phyloP scores from a whole-genome alignment of 2,797 vertebrate genomes.

The Pteronotus mesoamericanus region DNA sequence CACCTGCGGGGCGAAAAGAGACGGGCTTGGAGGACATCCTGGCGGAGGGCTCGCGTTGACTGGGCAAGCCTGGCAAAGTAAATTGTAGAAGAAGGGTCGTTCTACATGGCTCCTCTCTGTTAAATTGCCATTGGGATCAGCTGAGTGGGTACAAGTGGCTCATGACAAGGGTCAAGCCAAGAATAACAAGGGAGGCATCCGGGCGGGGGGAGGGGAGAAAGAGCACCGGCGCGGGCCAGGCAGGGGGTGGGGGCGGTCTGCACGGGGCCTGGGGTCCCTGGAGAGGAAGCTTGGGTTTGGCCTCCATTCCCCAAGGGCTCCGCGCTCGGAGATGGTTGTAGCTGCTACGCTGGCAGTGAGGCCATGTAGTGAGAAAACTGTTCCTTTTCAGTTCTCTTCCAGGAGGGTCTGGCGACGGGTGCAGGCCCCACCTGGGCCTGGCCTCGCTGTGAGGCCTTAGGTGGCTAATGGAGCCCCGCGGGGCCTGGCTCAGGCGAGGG shows the following conservation, averaged over 20 bases:
- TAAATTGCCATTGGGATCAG: background rate
- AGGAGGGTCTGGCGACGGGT: background rate
- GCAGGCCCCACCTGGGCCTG: fast-evolving
- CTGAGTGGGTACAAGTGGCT: background rate
- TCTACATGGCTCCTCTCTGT: background rate
- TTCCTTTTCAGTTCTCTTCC: background rate
- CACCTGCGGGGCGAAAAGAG: conserved; percentile 78
- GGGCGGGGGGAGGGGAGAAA: background rate
- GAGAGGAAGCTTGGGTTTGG: background rate
- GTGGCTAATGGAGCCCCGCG: background rate
- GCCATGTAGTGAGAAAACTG: fast-evolving
- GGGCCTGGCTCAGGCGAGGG: background rate
- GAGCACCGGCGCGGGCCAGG: fast-evolving
- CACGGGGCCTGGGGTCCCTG: background rate
- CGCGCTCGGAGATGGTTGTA: background rate
- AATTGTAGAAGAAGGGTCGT: background rate
- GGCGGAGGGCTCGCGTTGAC: background rate
- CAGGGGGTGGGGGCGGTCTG: background rate
- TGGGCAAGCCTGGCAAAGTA: background rate
- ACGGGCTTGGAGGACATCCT: background rate
- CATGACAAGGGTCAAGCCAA: background rate
- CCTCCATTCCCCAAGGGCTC: background rate
- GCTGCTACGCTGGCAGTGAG: fast-evolving
- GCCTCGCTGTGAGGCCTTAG: background rate
- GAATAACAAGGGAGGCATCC: background rate